Base-by-base conservation (phyloP, 2,113 vertebrate genomes). In the Seriola aureovittata region DNA sequence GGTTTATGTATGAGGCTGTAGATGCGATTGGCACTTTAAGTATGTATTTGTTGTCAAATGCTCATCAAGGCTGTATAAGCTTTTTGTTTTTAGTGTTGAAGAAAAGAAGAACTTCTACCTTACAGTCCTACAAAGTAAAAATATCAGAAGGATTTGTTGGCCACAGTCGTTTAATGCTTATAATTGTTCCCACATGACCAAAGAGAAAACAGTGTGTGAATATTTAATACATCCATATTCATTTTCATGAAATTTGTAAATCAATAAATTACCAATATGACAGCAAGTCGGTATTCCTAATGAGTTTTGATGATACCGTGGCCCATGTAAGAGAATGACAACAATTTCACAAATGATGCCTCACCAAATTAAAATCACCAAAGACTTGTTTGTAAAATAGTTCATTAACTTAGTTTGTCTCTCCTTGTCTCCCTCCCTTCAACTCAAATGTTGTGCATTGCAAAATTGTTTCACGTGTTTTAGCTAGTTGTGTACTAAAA, bases 341-440 rank as follows among this genome's bases (percentile, higher is more conserved):
- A 48, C 25, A 60, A 32, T 72, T 25, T 75, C 14, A 73, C 42
- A 79, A 77, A 58, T 16, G 19, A 57, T 69, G 23, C 58, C 29
- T 78, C 82, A 19, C 55, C 71, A 88, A 88, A 76, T 38, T 38
- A 38, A 38, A 38, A 38, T 5, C 38, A 38, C 38, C 71, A 88
- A 88, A 76, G 71, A 84, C 54, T 29, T 8, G 55, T 40, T 36
- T 8, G 55, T 40, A 54, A 81, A 72, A 66, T 17, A 29, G 29
- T 73, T 38, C 3, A 71, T 29, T 19, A 16, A 63, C 69, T 59
- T 57, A 36, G 25, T 75, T 34, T 55, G 52, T 71, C 54, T 62
- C 16, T 67, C 40, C 36, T 36, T 80, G 54, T 65, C 44, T 44
- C 50, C n/a, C 44, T 75, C 64, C 58, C 25, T 80, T 34, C 12